These are phyloP conservation scores for Opisthograptis luteolata DNA, from an alignment of 2,888 invertebrate species.

Conservation along the genomic window DNA sequence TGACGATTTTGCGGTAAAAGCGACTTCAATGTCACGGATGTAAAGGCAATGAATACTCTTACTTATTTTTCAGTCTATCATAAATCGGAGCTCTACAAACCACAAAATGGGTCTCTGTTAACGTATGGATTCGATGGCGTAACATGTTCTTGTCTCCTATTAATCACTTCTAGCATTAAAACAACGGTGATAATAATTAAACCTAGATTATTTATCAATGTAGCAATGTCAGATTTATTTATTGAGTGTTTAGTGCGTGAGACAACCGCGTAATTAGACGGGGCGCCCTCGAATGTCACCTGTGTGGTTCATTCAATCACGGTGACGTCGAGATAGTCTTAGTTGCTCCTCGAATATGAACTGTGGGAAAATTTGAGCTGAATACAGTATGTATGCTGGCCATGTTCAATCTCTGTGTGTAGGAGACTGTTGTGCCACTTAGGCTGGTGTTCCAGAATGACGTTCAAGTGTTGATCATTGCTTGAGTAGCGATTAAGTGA, in stretches of 20 bases:
- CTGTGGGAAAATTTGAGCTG: no score
- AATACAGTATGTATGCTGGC: background rate
- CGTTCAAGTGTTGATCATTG: no score
- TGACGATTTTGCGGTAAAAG: no score
- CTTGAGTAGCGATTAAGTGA: no score
- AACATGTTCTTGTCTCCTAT: slow-evolving; percentile 22
- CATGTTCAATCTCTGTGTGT: background rate
- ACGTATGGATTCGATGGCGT: slow-evolving; percentile 7
- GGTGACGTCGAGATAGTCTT: background rate
- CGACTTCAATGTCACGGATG: no score
- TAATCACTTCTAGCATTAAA: slow-evolving; percentile 11
- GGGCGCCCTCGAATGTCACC: slow-evolving; percentile 5
- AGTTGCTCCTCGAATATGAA: background rate
- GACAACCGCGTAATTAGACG: slow-evolving; percentile 29
- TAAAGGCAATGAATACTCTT: no score
- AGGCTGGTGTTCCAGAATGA: no score
- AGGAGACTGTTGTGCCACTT: no score
- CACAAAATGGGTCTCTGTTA: background rate
- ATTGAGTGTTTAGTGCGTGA: slow-evolving; percentile 40
- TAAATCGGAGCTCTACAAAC: no score
- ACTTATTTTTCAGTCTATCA: no score
- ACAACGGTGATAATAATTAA: slow-evolving; percentile 12
- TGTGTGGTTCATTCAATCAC: slow-evolving; percentile 10
- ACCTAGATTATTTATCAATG: slow-evolving; percentile 27
- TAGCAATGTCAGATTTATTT: slow-evolving; percentile 34